Percentiles rank a stretch among this genome's conserved stretches.
phyloP scores from a whole-genome alignment of 2,888 invertebrate species.

The Lepidochitona cinerea region DNA sequence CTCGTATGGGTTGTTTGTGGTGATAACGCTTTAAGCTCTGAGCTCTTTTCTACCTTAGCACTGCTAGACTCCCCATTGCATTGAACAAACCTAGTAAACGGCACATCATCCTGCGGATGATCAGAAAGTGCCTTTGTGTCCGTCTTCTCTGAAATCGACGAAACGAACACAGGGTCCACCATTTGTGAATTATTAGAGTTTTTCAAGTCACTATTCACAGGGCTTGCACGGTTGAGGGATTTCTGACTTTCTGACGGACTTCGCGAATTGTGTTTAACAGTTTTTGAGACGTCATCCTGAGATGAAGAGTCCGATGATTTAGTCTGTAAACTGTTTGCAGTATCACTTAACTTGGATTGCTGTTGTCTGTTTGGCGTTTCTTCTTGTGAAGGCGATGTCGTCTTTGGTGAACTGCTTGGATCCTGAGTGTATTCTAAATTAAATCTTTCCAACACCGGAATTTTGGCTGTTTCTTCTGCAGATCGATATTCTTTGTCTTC shows the following conservation, averaged over 20 bases:
- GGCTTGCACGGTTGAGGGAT: not conserved
- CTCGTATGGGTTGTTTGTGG: slow-evolving; percentile 9
- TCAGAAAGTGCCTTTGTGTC: too few species aligned
- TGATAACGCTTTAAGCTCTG: slow-evolving; percentile 11
- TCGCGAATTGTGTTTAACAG: too few species aligned
- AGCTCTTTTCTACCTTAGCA: slow-evolving; percentile 6
- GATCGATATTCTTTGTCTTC: slow-evolving; percentile 1
- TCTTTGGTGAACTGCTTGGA: not conserved
- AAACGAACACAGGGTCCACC: not conserved
- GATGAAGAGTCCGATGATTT: too few species aligned
- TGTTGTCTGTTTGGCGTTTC: not conserved
- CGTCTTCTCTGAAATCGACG: not conserved
- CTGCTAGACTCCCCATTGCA: slow-evolving; percentile 21
- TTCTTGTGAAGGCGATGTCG: not conserved
- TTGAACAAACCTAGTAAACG: slow-evolving; percentile 12
- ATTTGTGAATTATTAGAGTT: too few species aligned
- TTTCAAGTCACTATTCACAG: too few species aligned
- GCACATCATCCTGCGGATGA: too few species aligned
- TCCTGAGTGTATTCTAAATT: slow-evolving; percentile 3
- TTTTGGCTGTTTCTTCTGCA: slow-evolving; percentile 11
- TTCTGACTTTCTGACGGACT: not conserved
- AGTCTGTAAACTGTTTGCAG: not conserved
- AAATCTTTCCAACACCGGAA: slow-evolving; percentile 1
- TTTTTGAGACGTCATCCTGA: too few species aligned
- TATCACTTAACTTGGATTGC: not conserved